Evolutionary conservation across 2,113 vertebrate genomes (phyloP).

Genomic region (Brachypteracias leptosomus): DNA sequence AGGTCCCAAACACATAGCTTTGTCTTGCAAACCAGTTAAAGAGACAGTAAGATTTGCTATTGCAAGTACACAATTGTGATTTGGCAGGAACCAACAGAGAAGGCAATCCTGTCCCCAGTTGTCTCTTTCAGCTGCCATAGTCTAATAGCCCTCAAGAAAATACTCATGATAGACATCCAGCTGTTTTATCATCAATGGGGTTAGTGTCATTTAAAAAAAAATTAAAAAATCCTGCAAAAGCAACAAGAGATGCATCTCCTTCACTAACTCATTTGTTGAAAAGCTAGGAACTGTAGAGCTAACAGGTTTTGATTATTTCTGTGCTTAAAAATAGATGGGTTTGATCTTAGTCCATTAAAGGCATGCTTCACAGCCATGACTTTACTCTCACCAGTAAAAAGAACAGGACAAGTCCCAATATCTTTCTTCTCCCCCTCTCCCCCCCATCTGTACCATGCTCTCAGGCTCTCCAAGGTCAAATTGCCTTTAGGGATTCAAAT

Average conservation of each 20-base stretch:
- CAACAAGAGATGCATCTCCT: not conserved
- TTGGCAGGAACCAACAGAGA: not conserved
- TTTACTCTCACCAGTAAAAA: not conserved
- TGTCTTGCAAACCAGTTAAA: not conserved
- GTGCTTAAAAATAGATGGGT: not conserved
- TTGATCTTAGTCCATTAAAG: not conserved
- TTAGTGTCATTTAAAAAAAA: not conserved
- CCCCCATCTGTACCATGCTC: constrained; percentile 17
- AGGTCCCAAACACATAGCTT: not conserved
- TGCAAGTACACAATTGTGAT: not conserved
- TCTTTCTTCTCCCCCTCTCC: not conserved
- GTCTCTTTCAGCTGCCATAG: not conserved
- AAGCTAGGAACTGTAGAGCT: not conserved
- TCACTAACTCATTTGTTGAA: not conserved
- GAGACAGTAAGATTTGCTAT: not conserved
- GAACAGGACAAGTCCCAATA: not conserved
- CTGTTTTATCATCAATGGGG: not conserved
- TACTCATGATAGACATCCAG: not conserved
- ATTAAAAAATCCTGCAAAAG: not conserved
- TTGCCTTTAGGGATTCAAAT: constrained; percentile 21
- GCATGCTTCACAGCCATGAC: not conserved
- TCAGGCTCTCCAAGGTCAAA: constrained; percentile 41
- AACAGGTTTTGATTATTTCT: not conserved
- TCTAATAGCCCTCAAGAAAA: not conserved
- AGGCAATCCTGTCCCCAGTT: not conserved